A percentile compares a stretch with the other conserved stretches of the same genome.
Conservation (phyloP, 2,888 invertebrate species). For the Linyphia triangularis region DNA sequence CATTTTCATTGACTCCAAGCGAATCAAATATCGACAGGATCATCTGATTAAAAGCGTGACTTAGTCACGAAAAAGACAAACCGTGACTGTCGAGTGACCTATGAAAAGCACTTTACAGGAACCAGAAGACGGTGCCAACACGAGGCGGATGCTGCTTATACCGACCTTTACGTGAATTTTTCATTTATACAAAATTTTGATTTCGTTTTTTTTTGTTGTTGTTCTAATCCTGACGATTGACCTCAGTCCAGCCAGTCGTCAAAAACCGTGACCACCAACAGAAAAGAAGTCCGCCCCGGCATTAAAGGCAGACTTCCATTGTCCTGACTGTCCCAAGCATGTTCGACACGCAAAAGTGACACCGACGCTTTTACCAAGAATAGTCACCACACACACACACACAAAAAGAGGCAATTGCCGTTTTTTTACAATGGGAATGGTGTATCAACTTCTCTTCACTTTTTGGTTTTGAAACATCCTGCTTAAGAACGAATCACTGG, state of each 20-base stretch:
- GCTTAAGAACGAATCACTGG: slow-evolving; percentile 62
- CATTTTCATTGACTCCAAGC: no score
- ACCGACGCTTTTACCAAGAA: slow-evolving; percentile 18
- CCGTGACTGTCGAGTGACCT: no score
- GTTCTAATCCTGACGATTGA: slow-evolving; percentile 36
- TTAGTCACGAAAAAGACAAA: no score
- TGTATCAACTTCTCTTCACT: slow-evolving; percentile 16
- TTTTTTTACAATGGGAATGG: slow-evolving; percentile 49
- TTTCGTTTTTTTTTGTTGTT: slow-evolving; percentile 28
- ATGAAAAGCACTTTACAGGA: no score
- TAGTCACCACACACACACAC: slow-evolving; percentile 8
- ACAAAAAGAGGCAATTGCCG: background rate
- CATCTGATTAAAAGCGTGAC: no score
- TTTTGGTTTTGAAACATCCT: slow-evolving; percentile 46
- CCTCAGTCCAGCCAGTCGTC: slow-evolving; percentile 35
- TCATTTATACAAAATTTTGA: background rate
- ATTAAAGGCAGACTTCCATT: slow-evolving; percentile 55
- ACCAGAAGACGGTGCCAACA: no score
- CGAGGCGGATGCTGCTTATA: no score
- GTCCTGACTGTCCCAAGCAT: slow-evolving; percentile 55
- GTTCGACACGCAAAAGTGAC: slow-evolving; percentile 60
- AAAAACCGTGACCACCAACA: slow-evolving; percentile 41
- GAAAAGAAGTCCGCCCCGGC: slow-evolving; percentile 26
- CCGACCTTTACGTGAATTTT: background rate
- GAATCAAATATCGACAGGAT: no score